These are phyloP conservation scores for Merodon equestris DNA, from an alignment of 2,888 invertebrate genomes.

Conservation along the genomic window DNA sequence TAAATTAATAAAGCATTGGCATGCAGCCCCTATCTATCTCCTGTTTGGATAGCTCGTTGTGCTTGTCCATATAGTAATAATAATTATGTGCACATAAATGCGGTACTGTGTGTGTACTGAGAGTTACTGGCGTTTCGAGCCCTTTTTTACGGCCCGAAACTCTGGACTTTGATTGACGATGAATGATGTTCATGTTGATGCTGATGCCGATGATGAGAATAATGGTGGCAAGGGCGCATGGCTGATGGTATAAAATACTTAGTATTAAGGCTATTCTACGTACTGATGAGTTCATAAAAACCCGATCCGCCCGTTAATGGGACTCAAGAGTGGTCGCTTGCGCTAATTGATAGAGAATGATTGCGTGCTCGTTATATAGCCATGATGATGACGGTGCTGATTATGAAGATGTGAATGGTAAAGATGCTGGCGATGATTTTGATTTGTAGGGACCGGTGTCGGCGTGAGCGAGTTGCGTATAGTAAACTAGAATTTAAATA, in stretches of 20 bases:
- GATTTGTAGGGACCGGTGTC: not conserved
- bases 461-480: not conserved
- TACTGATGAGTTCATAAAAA: conserved; percentile 63
- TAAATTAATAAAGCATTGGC: conserved; percentile 65
- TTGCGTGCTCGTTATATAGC: conserved; percentile 39
- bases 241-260: conserved; percentile 41
- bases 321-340: conserved; percentile 39
- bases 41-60: conserved; percentile 27
- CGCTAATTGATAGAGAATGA: conserved; percentile 62
- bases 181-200: conserved; percentile 31
- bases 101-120: conserved; percentile 45
- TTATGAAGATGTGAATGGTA: conserved; percentile 15
- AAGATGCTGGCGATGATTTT: too few relatives aligned
- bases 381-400: conserved; percentile 26
- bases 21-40: conserved; percentile 41
- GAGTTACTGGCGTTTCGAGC: conserved; percentile 49
- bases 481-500: not conserved
- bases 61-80: conserved; percentile 49
- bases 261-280: conserved; percentile 3
- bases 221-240: conserved; percentile 14
- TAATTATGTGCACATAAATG: conserved; percentile 64
- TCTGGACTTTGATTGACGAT: conserved; percentile 63
- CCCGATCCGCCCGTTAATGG: conserved; percentile 44
- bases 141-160: conserved; percentile 62
- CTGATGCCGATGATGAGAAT: too few relatives aligned